Evolutionary conservation across 92 coral and sea anemone species (phyloP), one percentile per base, ranked within the genome.

Genomic region (Zoanthus sansibaricus): DNA sequence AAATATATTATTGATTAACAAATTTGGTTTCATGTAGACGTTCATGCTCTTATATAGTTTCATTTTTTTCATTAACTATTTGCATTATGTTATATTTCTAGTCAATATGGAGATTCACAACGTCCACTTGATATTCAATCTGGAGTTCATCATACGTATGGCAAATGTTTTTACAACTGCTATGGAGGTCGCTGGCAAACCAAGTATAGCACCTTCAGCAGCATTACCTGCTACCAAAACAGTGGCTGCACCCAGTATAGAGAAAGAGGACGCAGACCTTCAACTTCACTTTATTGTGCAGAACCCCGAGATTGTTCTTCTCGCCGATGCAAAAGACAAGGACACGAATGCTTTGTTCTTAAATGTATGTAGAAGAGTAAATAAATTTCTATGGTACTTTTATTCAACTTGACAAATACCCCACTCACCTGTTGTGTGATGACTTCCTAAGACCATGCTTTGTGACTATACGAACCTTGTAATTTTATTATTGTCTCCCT

Each of bases 271-370:
- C 13, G 93, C 96, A 0, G 89, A 89, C 25, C 86, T 97, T 59
- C 61, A 84, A 2, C 90, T 97, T 7, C 96, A 78, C 70, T 87
- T 97, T 72, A 64, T 86, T 8, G 91, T 97, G 45, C 94, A 92
- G 69, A 95, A 95, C 42, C 99, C 99, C 0, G 99, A 97, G 73
- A 94, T 97, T 52, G 94, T 95, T 7, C 83, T 97, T 61, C 82
- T 97, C 49, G 99, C 99, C 44, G 98, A 97, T 94, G 99, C 98
- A 17, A 95, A 90, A 55, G 97, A 95, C 83, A 92, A 93, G 72
- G 87, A 90, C 69, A 97, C 99, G 7, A 88, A 95, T 86, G 99
- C 99, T 16, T 68, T 97, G 82, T 92, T 97, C 77, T 83, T 95
- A 70, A 95, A 94, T 95, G 99, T 96, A 56, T 58, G 89, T 66